phyloP scores from a whole-genome alignment of 2,797 vertebrate genomes.

The Chloroceryle inda region DNA sequence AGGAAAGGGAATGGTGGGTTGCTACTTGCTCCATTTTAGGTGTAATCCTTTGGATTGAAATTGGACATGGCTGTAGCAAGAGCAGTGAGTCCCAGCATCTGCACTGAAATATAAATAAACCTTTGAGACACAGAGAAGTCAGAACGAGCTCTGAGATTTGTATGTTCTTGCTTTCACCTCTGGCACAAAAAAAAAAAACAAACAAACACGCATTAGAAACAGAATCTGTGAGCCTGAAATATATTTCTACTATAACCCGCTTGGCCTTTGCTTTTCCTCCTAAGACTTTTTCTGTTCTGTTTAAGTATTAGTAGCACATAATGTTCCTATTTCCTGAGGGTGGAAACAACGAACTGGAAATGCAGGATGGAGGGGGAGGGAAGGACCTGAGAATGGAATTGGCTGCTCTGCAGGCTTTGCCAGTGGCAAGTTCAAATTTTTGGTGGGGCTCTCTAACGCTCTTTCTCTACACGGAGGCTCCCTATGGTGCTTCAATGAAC shows the following conservation, averaged over 20 bases:
- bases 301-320: conserved; percentile 29
- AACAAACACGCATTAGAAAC: conserved; percentile 16
- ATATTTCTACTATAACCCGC: background rate
- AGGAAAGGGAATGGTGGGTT: background rate
- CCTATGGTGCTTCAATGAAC: background rate
- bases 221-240: conserved; percentile 32
- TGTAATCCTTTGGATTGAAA: background rate
- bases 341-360: conserved; percentile 47
- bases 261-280: conserved; percentile 34
- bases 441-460: background rate
- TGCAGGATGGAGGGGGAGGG: conserved; percentile 36
- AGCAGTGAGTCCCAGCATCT: background rate
- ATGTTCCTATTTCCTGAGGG: conserved; percentile 32
- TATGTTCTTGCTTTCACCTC: conserved; percentile 24
- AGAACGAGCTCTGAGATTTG: conserved; percentile 40
- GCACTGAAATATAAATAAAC: conserved; percentile 15
- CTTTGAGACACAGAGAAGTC: conserved; percentile 17
- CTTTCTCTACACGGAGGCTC: background rate
- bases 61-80: background rate
- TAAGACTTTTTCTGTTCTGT: conserved; percentile 29
- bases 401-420: conserved; percentile 37
- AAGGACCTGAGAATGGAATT: background rate
- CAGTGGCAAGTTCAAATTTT: conserved; percentile 31
- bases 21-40: background rate
- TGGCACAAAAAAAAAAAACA: conserved; percentile 42